Base-by-base conservation (phyloP, 2,888 invertebrate genomes). In the Pharmacophagus antenor region DNA sequence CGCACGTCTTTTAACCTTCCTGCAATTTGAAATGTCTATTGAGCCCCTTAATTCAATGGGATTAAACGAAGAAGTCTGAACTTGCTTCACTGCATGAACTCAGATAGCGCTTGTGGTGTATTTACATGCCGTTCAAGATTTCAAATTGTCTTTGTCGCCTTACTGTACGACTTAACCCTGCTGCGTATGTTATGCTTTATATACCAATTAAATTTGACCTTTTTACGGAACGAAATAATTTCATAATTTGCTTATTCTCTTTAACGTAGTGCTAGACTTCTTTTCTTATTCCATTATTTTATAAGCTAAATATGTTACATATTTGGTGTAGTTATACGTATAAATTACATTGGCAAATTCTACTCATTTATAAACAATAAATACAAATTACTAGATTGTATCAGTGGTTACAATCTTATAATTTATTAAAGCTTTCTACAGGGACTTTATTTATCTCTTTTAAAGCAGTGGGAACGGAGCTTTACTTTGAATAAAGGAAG, bases 401-500 rank as follows among this genome's bases (percentile, higher is more conserved):
- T n/a, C n/a, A n/a, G n/a, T n/a, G n/a, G n/a, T n/a, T n/a, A n/a
- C n/a, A n/a, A n/a, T n/a, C n/a, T 7, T 12, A 31, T 31, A 31
- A 31, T 31, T 31, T n/a, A n/a, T n/a, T n/a, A n/a, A 10, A 31
- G 31, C 31, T 27, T 27, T 27, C 27, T 5, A 31, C n/a, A n/a
- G n/a, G 12, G 10, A 27, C 2, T 31, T 31, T 31, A 31, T 31
- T 10, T 49, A 48, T 47, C 31, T 54, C 17, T 42, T 15, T n/a
- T 21, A 42, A 42, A 54, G 44, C 47, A 56, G 58, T 61, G 56
- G 56, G 41, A 50, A 50, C 31, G 58, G 21, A 54, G 59, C 56
- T 70, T 72, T 74, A 70, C 67, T 70, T 67, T 67, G 68, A 63
- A 67, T 65, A 67, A 69, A 72, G 74, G 72, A 72, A 79, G 75